A percentile compares a stretch with the other conserved stretches of the same genome.
Conservation (phyloP, 2,797 vertebrate genomes). For the Chelon auratus region DNA sequence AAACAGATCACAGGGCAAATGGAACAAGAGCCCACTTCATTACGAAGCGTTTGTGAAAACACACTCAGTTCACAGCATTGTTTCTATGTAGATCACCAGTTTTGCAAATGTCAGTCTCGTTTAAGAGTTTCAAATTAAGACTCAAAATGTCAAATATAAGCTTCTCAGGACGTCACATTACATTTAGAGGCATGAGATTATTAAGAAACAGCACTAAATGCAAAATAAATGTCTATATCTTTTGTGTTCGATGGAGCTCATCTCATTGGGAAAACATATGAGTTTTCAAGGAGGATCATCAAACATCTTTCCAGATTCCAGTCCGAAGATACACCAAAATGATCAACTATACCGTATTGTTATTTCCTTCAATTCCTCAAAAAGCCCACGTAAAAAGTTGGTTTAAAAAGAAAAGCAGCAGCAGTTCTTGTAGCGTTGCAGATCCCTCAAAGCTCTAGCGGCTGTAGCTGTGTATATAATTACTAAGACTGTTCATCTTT, state of each 20-base stretch:
- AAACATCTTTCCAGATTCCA: neutral
- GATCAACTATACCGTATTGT: too few species aligned
- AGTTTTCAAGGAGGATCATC: neutral
- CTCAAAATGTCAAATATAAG: neutral
- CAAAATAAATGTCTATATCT: neutral
- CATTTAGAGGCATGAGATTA: neutral
- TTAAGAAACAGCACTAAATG: neutral
- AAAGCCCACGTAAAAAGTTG: too few species aligned
- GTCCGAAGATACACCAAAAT: too few species aligned
- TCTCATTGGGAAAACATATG: neutral
- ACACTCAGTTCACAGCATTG: constrained; percentile 26
- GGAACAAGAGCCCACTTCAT: constrained; percentile 69
- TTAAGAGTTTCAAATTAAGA: constrained; percentile 2
- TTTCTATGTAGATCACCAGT: constrained; percentile 14
- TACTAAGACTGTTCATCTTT: neutral
- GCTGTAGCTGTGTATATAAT: neutral
- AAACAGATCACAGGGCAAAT: constrained; percentile 62
- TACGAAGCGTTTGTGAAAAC: constrained; percentile 44
- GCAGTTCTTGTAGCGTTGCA: neutral
- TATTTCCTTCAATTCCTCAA: too few species aligned
- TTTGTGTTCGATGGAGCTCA: neutral
- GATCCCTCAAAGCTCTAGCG: neutral
- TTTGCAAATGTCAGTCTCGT: constrained; percentile 5
- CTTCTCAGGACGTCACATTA: neutral
- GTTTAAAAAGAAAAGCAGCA: neutral